Evolutionary conservation across 2,888 invertebrate genomes (phyloP).

Genomic region (Ormia ochracea): DNA sequence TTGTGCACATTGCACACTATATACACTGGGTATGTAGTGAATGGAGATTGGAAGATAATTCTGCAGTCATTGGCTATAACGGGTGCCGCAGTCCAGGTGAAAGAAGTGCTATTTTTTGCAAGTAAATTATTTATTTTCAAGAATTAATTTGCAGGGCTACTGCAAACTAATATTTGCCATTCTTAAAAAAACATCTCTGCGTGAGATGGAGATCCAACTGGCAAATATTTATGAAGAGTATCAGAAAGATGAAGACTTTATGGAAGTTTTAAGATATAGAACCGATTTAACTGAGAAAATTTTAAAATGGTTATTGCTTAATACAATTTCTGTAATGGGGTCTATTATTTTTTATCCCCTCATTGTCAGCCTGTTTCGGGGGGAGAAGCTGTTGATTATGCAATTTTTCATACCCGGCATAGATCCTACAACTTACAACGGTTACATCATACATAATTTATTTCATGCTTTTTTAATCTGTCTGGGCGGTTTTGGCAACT

Average conservation of each 20-base stretch:
- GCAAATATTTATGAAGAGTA: conserved; percentile 65
- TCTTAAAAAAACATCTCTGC: conserved; percentile 24
- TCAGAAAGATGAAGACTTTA: conserved; percentile 61
- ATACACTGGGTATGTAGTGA: conserved; percentile 63
- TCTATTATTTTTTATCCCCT: conserved; percentile 59
- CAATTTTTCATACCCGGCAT: conserved; percentile 67
- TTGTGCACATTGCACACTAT: conserved; percentile 66
- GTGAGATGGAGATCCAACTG: conserved; percentile 46
- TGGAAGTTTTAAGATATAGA: conserved; percentile 56
- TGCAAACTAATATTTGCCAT: conserved; percentile 7
- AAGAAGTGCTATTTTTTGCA: not conserved
- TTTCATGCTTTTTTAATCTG: conserved; percentile 55
- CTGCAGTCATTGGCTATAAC: conserved; percentile 64
- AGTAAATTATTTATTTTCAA: not conserved
- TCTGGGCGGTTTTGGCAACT: conserved; percentile 68
- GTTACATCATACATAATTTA: conserved; percentile 56
- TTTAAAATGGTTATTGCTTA: conserved; percentile 44
- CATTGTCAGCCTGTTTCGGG: not conserved
- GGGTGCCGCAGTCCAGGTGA: conserved; percentile 65
- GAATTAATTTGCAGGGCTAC: not conserved
- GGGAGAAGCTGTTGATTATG: conserved; percentile 63
- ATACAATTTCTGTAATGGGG: conserved; percentile 20
- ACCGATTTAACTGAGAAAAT: conserved; percentile 55
- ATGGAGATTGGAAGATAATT: conserved; percentile 65
- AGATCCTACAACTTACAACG: conserved; percentile 60